Evolutionary conservation across 2,797 vertebrate genomes (phyloP).

Genomic region (Myripristis murdjan): DNA sequence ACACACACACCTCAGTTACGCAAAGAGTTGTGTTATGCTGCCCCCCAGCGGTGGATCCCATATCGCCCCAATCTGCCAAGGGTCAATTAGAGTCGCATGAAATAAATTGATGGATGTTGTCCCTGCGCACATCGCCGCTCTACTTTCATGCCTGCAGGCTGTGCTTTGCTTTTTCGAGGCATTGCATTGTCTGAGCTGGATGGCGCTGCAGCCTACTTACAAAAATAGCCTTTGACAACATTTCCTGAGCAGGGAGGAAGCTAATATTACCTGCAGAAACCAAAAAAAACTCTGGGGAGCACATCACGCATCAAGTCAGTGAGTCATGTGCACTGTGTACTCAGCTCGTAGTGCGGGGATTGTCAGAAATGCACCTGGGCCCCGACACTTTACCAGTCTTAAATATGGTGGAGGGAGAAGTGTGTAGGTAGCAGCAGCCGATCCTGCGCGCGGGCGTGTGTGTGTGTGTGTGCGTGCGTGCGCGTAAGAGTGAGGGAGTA

Average conservation of each 20-base stretch:
- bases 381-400: slow-evolving; percentile 2
- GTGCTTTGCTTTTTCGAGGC: not conserved
- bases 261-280: not conserved
- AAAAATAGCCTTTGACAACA: too few relatives aligned
- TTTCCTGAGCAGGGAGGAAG: not conserved
- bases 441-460: too few relatives aligned
- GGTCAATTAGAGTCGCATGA: slow-evolving; percentile 59
- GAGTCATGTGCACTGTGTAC: slow-evolving; percentile 29
- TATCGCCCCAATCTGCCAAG: slow-evolving; percentile 23
- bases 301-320: slow-evolving; percentile 18
- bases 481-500: too few relatives aligned
- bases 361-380: slow-evolving; percentile 50
- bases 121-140: not conserved
- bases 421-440: slow-evolving; percentile 1
- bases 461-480: not conserved
- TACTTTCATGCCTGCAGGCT: not conserved
- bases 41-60: slow-evolving; percentile 52
- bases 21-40: slow-evolving; percentile 41
- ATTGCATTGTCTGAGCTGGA: not conserved
- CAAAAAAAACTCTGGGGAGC: slow-evolving; percentile 7
- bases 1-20: slow-evolving; percentile 18
- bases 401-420: not conserved
- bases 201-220: too few relatives aligned
- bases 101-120: slow-evolving; percentile 40
- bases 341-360: slow-evolving; percentile 39